Evolutionary conservation across 2,113 vertebrate species (phyloP), one percentile per base, ranked within the genome.

Genomic region (Alces alces): DNA sequence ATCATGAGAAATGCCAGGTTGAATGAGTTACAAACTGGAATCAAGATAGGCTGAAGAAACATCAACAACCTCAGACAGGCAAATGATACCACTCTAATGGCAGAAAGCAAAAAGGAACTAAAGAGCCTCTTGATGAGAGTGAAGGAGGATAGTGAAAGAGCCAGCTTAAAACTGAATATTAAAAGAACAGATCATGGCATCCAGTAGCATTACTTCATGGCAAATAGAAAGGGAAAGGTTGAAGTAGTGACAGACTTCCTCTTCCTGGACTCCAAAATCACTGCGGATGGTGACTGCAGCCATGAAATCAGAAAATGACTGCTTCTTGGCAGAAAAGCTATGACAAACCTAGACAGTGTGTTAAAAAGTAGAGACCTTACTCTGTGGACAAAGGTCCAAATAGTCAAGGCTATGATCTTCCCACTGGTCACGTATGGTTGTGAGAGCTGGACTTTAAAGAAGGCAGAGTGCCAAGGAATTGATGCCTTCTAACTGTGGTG

Each of bases 371-470:
- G 66, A 70, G n/a, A 70, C n/a, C 23, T 39, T 70, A 23, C 23
- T 70, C 9, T 39, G n/a, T 70, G 66, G 21, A 70, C 66, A 70
- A 70, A 39, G 19, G 66, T 70, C n/a, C n/a, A 70, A 23, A 70
- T 23, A 70, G n/a, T 70, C n/a, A 70, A 70, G 66, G 66, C 66
- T 39, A 6, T 70, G n/a, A 10, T 70, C 19, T 70, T 70, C n/a
- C n/a, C 66, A 70, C 19, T 70, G 66, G 19, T 6, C 57, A 27
- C 2, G 0, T 12, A 5, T 1, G 0, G 57, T 25, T 39, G 19
- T 70, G 66, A 70, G 21, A 70, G 5, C n/a, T 39, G 19, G 10
- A 39, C 19, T 70, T 70, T 23, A 36, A 70, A 36, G n/a, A 23
- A 70, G n/a, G 4, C n/a, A 36, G 64, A 36, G 21, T 11, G 64